Evolutionary conservation across 1,140 invertebrate genomes (phyloP), one percentile per base, ranked within the genome.

Genomic region (Dolichoris vasculosae): DNA sequence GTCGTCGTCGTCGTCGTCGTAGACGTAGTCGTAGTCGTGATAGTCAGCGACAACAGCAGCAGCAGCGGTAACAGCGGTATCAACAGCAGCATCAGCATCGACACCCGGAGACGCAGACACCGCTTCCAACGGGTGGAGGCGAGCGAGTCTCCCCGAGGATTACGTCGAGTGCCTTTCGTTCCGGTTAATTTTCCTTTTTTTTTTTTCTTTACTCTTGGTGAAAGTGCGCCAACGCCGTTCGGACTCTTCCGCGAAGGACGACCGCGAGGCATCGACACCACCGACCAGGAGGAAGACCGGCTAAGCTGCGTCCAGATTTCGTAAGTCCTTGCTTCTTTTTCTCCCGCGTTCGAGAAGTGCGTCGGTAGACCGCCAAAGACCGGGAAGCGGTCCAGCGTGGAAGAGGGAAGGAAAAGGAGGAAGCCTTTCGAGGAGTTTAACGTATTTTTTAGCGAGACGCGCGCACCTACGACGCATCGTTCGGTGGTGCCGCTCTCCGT

Each of bases 391-490:
- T n/a, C n/a, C n/a, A n/a, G n/a, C n/a, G n/a, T n/a, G n/a, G n/a
- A n/a, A n/a, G n/a, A n/a, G n/a, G n/a, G n/a, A n/a, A n/a, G n/a
- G n/a, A n/a, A 73, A 40, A n/a, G 43, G 46, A 23, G n/a, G 78
- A 80, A 80, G 78, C 59, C 59, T 67, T 67, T 43, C 32, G 59
- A 82, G 51, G 77, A n/a, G 69, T 35, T 15, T 83, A 83, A 83
- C 71, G 82, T 83, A 83, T 83, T 83, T 83, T 83, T 83, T 76
- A 75, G 23, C 40, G 8, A 55, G 69, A 75, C 30, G 46, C 26
- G 73, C 40, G 73, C 40, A 38, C 35, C 63, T 73, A 2, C 63
- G 7, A 9, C 63, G 63, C 63, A 7, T 64, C 26, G 63, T 17
- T 73, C 35, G 17, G 35, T n/a, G 43, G 51, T 51, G 15, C 15